Conservation (phyloP, 2,888 invertebrate species). For the Cephonodes hylas region DNA sequence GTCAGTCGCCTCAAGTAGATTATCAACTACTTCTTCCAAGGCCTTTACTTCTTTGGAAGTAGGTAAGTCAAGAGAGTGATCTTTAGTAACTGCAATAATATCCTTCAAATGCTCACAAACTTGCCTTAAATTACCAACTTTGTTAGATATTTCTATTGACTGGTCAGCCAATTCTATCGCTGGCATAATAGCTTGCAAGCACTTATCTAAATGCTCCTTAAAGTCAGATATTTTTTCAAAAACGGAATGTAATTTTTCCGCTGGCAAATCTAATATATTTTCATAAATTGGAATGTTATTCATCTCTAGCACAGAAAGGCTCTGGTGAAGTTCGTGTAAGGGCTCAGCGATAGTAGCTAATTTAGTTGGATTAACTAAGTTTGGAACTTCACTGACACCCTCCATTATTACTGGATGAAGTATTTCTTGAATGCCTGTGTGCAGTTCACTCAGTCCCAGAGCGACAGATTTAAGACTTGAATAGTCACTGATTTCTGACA, state of each 20-base stretch:
- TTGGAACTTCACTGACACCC: constrained; percentile 43
- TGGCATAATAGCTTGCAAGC: constrained; percentile 52
- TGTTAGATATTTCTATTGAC: constrained; percentile 59
- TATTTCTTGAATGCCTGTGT: constrained; percentile 57
- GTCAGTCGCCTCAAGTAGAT: constrained; percentile 52
- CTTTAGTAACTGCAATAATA: constrained; percentile 38
- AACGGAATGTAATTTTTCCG: constrained; percentile 58
- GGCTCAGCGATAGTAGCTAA: constrained; percentile 61
- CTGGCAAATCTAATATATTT: constrained; percentile 58
- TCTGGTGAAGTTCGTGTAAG: constrained; percentile 60
- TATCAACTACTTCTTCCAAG: constrained; percentile 45
- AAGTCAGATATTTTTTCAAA: constrained; percentile 55
- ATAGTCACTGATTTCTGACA: constrained; percentile 62
- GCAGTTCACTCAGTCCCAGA: constrained; percentile 50
- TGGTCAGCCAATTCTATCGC: constrained; percentile 55
- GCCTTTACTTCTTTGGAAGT: constrained; percentile 30
- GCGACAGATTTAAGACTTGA: constrained; percentile 58
- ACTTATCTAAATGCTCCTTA: constrained; percentile 56
- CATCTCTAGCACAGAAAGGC: constrained; percentile 58
- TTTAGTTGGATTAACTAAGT: constrained; percentile 45
- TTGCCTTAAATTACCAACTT: constrained; percentile 50
- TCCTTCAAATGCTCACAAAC: constrained; percentile 54
- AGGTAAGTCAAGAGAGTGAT: background rate
- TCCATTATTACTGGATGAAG: constrained; percentile 64
- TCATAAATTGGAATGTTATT: constrained; percentile 68